Evolutionary conservation across 1,140 invertebrate species (phyloP), one percentile per base, ranked within the genome.

Genomic region (Fopius arisanus): DNA sequence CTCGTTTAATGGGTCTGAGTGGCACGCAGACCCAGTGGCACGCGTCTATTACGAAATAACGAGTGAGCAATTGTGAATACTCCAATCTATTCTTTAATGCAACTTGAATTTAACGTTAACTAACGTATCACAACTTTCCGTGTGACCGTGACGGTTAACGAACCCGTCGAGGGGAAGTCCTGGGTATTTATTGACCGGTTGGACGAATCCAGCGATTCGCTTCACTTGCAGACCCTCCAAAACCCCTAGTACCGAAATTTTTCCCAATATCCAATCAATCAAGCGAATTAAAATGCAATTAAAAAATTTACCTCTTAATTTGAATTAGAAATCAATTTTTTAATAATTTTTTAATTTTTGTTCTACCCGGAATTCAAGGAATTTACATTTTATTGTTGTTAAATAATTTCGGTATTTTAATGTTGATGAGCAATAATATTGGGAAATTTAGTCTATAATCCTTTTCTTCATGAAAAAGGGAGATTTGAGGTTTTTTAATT

Each of bases 81-180:
- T 59, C 23, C 43, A n/a, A 68, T 48, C 14, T n/a, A 54, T 59
- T 59, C 9, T 12, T 48, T 48, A 48, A 48, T 19, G 54, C 5
- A 23, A 26, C 19, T 48, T 19, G 43, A 48, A 48, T 26, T 59
- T 26, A 59, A 59, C 54, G 54, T 59, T 59, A 59, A 59, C 54
- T 59, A 59, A 59, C 29, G 6, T 31, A 33, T 12, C 14, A 10
- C 1, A 14, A 12, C 26, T 65, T 65, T 65, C 10, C 51, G 66
- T 62, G 37, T 68, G 72, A 63, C 72, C 72, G 67, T 73, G 72
- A 73, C 72, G 72, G 72, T 73, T 73, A 73, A 73, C 66, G 72
- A 68, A 73, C 72, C 41, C 62, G 10, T 16, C 26, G 62, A 16
- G 26, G 62, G 62, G 28, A 29, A 59, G 14, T 7, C 21, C 54